Base-by-base conservation (phyloP, 2,797 vertebrate genomes). In the Lepidocolaptes lacrymiger region DNA sequence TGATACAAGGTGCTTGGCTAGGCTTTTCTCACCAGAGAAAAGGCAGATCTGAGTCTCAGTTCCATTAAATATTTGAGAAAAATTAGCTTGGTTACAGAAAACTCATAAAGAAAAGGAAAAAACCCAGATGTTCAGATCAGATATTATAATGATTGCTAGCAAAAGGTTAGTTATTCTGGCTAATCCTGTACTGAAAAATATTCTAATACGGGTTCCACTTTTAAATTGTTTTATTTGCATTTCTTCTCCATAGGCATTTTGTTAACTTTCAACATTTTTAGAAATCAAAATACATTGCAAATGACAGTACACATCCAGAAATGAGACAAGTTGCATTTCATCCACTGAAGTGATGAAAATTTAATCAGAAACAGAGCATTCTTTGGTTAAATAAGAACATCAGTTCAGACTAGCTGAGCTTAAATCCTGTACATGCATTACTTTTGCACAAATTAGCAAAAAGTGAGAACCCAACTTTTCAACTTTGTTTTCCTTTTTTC, bases 351-450 rank as follows among this genome's bases (percentile, higher is more conserved):
- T 79, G 59, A 97, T 39, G 48, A 90, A 85, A 84, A 78, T 83
- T 73, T 74, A 54, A 86, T 81, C 79, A 41, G 36, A 62, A 96
- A 95, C 9, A 3, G 79, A 96, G 51, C 16, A 85, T 86, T 97
- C 93, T 97, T 97, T 97, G 96, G 94, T 95, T 91, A 97, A 96
- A 73, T 52, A 90, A 87, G 88, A 85, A 59, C 63, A 94, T 49
- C 52, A 55, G 32, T 87, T 91, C 66, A 81, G 73, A 85, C 49
- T 48, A 87, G 48, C 58, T 85, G 80, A 78, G 59, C 90, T 85
- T 91, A 67, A 63, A 63, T 95, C 64, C 71, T 77, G 62, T 30
- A 77, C 89, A 91, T 86, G 78, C 73, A 75, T 68, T 91, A 55
- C 10, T 13, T 86, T 71, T 83, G 52, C 41, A 81, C 55, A 75